Evolutionary conservation across 2,888 invertebrate species (phyloP), one percentile per base, ranked within the genome.

Genomic region (Anarsia innoxiella): DNA sequence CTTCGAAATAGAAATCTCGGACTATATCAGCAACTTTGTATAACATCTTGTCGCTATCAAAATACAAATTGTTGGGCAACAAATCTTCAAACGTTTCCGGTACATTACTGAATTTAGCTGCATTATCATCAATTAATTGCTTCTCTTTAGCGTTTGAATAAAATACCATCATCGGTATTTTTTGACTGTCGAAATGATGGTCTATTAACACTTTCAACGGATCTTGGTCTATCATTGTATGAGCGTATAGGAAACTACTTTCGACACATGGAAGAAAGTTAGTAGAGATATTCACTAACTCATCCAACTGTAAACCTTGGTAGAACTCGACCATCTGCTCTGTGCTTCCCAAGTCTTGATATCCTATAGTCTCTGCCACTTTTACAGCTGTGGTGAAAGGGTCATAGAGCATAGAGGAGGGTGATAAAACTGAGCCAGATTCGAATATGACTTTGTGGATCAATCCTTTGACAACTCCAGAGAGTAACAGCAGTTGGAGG

Each of bases 321-420:
- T 68, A 74, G 40, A 75, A 82, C 1, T 48, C 47, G 2, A 56
- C 48, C 4, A 83, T 36, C 12, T 65, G 49, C 0, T 46, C 42
- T 0, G 41, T 27, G n/a, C 59, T 48, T 2, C 51, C 42, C 0
- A 45, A 40, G 3, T 62, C 61, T 11, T 53, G 43, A 16, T 71
- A 78, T 1, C 74, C 90, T 71, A 90, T 49, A 65, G 78, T 45
- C 39, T 49, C 50, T 50, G 87, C 74, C 49, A 79, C 70, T 51
- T 77, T 46, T 3, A 61, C 45, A 8, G 79, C 80, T 8, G 46
- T 43, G 1, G 44, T 13, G 4, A 64, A 11, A 0, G 77, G 75
- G n/a, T 74, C 59, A 36, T 68, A 68, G 1, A 48, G 49, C 9
- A 79, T 45, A 1, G 71, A 52, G 0, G 60, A 44, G 1, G 79